Evolutionary conservation across 2,888 invertebrate genomes (phyloP).

Genomic region (Athetis lepigone): DNA sequence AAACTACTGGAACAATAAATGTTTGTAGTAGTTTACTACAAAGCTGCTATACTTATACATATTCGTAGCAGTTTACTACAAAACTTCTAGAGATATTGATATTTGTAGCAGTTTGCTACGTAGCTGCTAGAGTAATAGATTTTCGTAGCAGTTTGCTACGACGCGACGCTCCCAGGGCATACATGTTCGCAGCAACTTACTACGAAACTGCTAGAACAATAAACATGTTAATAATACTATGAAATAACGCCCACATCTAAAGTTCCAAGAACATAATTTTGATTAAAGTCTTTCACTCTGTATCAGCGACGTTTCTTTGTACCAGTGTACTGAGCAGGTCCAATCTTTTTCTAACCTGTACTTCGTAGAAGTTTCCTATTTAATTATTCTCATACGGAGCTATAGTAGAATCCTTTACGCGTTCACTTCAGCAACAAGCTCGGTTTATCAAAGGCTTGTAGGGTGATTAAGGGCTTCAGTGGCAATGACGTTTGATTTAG

Average conservation of each 20-base stretch:
- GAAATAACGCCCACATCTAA: conserved; percentile 6
- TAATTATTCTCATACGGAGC: conserved; percentile 24
- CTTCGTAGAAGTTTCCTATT: conserved; percentile 15
- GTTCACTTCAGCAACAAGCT: conserved; percentile 64
- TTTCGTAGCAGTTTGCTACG: conserved; percentile 5
- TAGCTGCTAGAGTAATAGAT: neutral
- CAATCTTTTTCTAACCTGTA: neutral
- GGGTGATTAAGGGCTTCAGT: conserved; percentile 80
- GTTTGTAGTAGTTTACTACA: neutral
- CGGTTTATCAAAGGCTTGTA: conserved; percentile 79
- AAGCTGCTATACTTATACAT: neutral
- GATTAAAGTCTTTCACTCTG: conserved; percentile 4
- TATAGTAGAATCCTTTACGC: conserved; percentile 30
- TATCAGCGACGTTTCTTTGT: conserved; percentile 1
- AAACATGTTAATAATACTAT: conserved; percentile 26
- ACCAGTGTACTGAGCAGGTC: neutral
- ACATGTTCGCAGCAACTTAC: neutral
- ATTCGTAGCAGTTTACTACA: neutral
- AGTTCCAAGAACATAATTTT: conserved; percentile 6
- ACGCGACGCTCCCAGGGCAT: no score
- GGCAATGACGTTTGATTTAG: conserved; percentile 83
- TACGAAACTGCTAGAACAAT: neutral
- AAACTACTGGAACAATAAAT: neutral
- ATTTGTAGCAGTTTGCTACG: neutral
- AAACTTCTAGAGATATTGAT: neutral